Percentiles rank a stretch among this genome's conserved stretches.
These are phyloP conservation scores for Cephalotes varians DNA, from an alignment of 2,888 invertebrate species.

Conservation along the genomic window DNA sequence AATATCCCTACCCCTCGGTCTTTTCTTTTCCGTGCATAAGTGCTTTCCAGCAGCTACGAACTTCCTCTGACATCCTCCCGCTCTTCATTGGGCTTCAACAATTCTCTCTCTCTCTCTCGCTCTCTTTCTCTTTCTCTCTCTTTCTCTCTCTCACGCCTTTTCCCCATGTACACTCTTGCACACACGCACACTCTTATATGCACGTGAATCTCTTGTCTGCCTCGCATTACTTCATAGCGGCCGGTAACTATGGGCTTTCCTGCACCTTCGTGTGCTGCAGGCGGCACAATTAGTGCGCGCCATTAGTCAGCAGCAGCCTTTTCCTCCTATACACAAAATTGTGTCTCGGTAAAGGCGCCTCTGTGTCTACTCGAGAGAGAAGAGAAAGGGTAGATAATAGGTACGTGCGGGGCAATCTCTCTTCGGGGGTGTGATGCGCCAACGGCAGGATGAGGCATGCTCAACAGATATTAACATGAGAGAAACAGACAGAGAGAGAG, in stretches of 20 bases:
- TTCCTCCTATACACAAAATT: slow-evolving; percentile 73
- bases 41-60: slow-evolving; percentile 49
- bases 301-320: slow-evolving; percentile 82
- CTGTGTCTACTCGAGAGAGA: slow-evolving; percentile 67
- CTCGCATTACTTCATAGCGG: slow-evolving; percentile 46
- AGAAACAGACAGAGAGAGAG: background rate
- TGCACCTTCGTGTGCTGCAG: slow-evolving; percentile 58
- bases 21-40: slow-evolving; percentile 61
- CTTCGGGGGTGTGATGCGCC: slow-evolving; percentile 26
- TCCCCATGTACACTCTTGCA: background rate
- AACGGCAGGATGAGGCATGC: slow-evolving; percentile 34
- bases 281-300: slow-evolving; percentile 82
- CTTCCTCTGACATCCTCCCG: slow-evolving; percentile 34
- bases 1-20: slow-evolving; percentile 35
- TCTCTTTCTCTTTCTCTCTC: background rate
- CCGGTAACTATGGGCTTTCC: slow-evolving; percentile 58
- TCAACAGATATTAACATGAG: slow-evolving; percentile 62
- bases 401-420: slow-evolving; percentile 60
- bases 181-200: background rate
- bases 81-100: slow-evolving; percentile 42
- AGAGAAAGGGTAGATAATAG: slow-evolving; percentile 69
- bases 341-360: slow-evolving; percentile 72
- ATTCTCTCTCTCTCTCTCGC: slow-evolving; percentile 9
- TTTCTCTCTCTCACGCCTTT: slow-evolving; percentile 29
- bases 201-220: slow-evolving; percentile 27